Evolutionary conservation across 2,113 vertebrate genomes (phyloP), one percentile per base, ranked within the genome.

Genomic region (Actinemys pallida): DNA sequence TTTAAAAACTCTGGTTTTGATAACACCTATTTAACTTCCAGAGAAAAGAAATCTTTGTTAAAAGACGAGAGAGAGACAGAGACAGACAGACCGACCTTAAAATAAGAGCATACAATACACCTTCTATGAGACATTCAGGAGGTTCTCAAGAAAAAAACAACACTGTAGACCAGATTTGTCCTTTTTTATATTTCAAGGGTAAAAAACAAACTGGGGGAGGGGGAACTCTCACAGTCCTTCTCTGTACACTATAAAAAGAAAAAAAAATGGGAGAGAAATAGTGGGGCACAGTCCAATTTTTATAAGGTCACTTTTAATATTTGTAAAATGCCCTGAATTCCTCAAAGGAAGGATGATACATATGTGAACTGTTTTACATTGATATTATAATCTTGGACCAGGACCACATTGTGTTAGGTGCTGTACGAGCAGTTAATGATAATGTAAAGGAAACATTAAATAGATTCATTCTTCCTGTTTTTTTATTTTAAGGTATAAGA

Each of bases 401-500:
- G 0, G 0, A n/a, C 5, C 54, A 50, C 47, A 76, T 93, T 89
- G 57, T 92, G 13, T 57, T 80, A 49, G 20, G 65, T 93, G 50
- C 5, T 17, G 49, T 56, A 45, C 54, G 49, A 75, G 16, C 8
- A 29, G 5, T 52, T 84, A 78, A 75, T 92, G 65, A 12, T 1
- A 31, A 81, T 39, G 25, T 56, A 52, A 42, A 87, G 16, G 22
- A 3, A 76, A 78, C 3, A 91, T 47, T 57, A 89, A 81, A 22
- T 90, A 90, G 94, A 86, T 29, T 5, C 12, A 27, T 39, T 49
- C 39, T 27, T 25, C 47, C 45, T 85, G 87, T 72, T 72, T 22
- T 19, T 93, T 93, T 78, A 16, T 57, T 90, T 69, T 49, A 89
- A 99, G 99, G 99, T 39, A 99, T 99, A 92, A 98, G 99, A 24